Conservation (phyloP, 2,113 vertebrate genomes). For the Phalacrocorax aristotelis region DNA sequence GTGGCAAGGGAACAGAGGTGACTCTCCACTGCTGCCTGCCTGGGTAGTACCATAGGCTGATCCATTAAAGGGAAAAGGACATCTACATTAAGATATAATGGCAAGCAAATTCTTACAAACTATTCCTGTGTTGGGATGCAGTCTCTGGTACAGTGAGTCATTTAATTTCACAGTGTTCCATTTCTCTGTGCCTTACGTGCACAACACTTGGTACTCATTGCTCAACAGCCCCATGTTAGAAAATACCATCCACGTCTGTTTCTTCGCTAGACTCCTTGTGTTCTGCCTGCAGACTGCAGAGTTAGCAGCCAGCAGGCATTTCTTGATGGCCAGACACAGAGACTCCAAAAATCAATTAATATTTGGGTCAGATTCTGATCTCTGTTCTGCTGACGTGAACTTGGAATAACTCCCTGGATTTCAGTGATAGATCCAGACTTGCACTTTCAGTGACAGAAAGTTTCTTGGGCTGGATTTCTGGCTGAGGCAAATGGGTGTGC, state of each 20-base stretch:
- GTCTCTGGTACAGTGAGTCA: background rate
- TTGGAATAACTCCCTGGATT: background rate
- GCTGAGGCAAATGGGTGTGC: background rate
- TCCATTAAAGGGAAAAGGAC: background rate
- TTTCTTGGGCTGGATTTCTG: slow-evolving; percentile 21
- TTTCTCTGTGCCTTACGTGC: background rate
- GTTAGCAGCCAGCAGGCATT: background rate
- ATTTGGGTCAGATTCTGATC: slow-evolving; percentile 9
- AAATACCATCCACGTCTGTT: background rate
- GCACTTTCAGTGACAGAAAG: background rate
- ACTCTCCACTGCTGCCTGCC: background rate
- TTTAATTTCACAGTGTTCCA: background rate
- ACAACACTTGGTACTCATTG: background rate
- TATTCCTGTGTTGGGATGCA: background rate
- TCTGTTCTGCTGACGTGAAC: background rate
- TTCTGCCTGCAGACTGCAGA: background rate
- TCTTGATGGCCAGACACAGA: slow-evolving; percentile 24
- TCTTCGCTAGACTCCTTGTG: background rate
- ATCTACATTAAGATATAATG: background rate
- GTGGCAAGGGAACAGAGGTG: background rate
- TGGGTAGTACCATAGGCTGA: background rate
- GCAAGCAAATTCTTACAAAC: background rate
- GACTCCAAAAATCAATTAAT: slow-evolving; percentile 24
- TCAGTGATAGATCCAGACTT: background rate
- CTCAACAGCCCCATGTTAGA: background rate